A percentile compares a stretch with the other conserved stretches of the same genome.
These are phyloP conservation scores for Mesorhabditis spiculigera DNA, from an alignment of 2,888 invertebrate species.

Conservation along the genomic window DNA sequence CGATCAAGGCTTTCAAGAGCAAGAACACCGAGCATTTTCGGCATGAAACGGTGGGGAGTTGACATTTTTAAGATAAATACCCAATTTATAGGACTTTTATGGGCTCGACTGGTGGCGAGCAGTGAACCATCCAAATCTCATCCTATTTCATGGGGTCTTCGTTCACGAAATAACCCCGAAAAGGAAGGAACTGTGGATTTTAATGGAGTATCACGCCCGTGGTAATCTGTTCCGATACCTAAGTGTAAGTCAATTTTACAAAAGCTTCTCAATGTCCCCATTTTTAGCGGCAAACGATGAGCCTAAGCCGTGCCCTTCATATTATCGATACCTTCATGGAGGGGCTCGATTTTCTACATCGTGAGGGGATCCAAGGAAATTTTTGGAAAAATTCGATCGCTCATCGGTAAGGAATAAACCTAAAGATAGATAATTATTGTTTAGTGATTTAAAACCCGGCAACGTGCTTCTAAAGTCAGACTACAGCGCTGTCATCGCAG, in stretches of 20 bases:
- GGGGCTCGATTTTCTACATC: neutral
- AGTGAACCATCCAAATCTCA: neutral
- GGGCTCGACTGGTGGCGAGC: neutral
- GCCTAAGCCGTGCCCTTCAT: neutral
- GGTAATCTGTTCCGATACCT: neutral
- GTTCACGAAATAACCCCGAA: neutral
- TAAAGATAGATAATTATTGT: neutral
- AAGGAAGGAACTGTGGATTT: neutral
- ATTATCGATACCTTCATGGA: neutral
- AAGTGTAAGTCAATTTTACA: neutral
- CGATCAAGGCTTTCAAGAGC: neutral
- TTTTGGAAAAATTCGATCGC: neutral
- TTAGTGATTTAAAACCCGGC: neutral
- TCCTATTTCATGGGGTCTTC: neutral
- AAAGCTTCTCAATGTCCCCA: neutral
- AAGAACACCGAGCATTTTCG: neutral
- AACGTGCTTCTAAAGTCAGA: neutral
- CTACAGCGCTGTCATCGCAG: neutral
- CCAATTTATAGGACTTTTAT: neutral
- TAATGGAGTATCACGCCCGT: neutral
- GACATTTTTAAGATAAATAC: neutral
- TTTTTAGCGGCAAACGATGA: neutral
- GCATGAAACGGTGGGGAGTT: neutral
- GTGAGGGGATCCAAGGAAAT: neutral
- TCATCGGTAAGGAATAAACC: neutral